phyloP scores from a whole-genome alignment of 2,888 invertebrate species.

The Cataglyphis livida region DNA sequence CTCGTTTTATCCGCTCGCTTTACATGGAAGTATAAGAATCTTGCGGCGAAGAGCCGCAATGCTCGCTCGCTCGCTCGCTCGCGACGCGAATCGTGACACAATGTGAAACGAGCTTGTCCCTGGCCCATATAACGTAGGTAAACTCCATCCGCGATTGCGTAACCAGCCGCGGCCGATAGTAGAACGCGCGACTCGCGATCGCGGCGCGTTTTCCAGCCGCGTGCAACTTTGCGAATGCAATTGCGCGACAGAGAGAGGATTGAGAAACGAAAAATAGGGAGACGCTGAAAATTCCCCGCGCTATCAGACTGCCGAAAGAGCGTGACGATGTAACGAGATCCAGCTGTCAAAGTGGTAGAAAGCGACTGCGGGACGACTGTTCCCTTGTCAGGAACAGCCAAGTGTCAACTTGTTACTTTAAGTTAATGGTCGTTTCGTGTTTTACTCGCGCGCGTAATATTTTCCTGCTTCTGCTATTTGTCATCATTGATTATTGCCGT shows the following conservation, averaged over 20 bases:
- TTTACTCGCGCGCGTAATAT: slow-evolving; percentile 7
- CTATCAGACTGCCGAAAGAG: background rate
- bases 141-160: slow-evolving; percentile 82
- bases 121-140: slow-evolving; percentile 81
- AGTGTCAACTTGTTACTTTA: background rate
- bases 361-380: background rate
- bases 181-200: slow-evolving; percentile 68
- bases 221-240: slow-evolving; percentile 30
- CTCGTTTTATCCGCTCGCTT: slow-evolving; percentile 17
- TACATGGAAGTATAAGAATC: slow-evolving; percentile 33
- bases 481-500: background rate
- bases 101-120: slow-evolving; percentile 78
- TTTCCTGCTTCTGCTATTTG: slow-evolving; percentile 3
- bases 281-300: background rate
- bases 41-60: slow-evolving; percentile 43
- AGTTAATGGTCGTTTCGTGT: slow-evolving; percentile 1
- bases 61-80: slow-evolving; percentile 57
- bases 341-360: background rate
- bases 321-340: background rate
- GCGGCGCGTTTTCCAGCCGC: slow-evolving; percentile 46
- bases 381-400: background rate
- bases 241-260: slow-evolving; percentile 41
- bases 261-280: slow-evolving; percentile 54
- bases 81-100: slow-evolving; percentile 57
- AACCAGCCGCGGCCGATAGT: slow-evolving; percentile 79